phyloP scores from a whole-genome alignment of 2,113 vertebrate species.

The Salvelinus namaycush region DNA sequence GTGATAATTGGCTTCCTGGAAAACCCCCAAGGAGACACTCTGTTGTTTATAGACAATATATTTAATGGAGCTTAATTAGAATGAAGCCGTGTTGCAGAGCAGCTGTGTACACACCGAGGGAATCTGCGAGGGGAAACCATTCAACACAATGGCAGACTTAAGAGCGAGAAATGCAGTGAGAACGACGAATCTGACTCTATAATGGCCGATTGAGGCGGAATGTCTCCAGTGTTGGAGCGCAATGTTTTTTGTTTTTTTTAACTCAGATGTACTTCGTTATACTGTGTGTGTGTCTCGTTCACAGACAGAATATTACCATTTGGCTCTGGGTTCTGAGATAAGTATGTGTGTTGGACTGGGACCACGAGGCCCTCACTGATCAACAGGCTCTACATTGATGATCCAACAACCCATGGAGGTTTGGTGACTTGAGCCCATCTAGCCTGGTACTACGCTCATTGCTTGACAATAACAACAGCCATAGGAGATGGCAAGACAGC shows the following conservation, averaged over 20 bases:
- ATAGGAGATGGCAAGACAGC: no score
- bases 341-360: background rate
- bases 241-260: background rate
- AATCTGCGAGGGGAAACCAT: constrained; percentile 68
- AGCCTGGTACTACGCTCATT: no score
- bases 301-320: no score
- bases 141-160: constrained; percentile 45
- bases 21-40: constrained; percentile 69
- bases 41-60: constrained; percentile 74
- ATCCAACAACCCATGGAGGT: constrained; percentile 35
- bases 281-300: background rate
- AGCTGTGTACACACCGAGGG: constrained; percentile 76
- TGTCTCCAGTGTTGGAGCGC: background rate
- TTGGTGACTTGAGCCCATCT: constrained; percentile 37
- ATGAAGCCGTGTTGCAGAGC: constrained; percentile 60
- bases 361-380: constrained; percentile 45
- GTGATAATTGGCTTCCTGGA: constrained; percentile 74
- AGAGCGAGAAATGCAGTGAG: background rate
- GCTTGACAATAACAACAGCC: no score
- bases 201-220: background rate
- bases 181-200: background rate
- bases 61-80: constrained; percentile 77
- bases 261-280: background rate
- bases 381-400: constrained; percentile 36
- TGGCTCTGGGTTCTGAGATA: no score